Conservation (phyloP, 2,113 vertebrate species). For the Sterrhoptilus dennistouni region DNA sequence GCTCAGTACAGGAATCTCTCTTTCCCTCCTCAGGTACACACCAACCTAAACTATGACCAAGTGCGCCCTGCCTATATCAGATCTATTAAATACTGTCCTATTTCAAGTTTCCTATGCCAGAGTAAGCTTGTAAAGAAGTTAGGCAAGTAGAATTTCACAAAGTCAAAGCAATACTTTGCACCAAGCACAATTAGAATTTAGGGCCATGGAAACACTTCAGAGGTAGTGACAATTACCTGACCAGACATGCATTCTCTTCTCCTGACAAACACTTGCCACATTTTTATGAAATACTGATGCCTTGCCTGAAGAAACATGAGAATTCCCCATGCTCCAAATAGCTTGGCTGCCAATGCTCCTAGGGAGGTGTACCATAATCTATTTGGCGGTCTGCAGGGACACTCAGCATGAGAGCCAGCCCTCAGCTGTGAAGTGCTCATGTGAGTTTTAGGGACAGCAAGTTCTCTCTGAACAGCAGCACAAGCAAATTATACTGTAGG, state of each 20-base stretch:
- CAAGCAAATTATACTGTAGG: neutral
- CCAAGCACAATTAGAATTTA: neutral
- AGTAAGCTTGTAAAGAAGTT: neutral
- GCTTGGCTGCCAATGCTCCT: neutral
- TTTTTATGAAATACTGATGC: neutral
- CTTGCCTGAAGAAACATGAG: neutral
- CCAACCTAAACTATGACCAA: neutral
- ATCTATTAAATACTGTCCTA: neutral
- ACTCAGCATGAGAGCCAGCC: neutral
- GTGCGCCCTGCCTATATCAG: neutral
- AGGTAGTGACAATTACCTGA: neutral
- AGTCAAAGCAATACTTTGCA: neutral
- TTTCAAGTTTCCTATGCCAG: neutral
- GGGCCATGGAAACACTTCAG: neutral
- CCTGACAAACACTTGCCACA: neutral
- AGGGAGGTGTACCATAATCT: fast-evolving
- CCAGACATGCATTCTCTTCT: neutral
- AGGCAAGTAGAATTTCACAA: neutral
- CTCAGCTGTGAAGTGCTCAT: neutral
- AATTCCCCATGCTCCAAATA: neutral
- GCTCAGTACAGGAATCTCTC: neutral
- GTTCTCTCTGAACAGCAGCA: neutral
- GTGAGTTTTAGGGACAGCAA: neutral
- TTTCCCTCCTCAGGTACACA: neutral
- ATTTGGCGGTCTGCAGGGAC: neutral